A percentile compares a stretch with the other conserved stretches of the same genome.
These are phyloP conservation scores for Trididemnum clinides DNA, from an alignment of 23 tunicate species.

Conservation along the genomic window DNA sequence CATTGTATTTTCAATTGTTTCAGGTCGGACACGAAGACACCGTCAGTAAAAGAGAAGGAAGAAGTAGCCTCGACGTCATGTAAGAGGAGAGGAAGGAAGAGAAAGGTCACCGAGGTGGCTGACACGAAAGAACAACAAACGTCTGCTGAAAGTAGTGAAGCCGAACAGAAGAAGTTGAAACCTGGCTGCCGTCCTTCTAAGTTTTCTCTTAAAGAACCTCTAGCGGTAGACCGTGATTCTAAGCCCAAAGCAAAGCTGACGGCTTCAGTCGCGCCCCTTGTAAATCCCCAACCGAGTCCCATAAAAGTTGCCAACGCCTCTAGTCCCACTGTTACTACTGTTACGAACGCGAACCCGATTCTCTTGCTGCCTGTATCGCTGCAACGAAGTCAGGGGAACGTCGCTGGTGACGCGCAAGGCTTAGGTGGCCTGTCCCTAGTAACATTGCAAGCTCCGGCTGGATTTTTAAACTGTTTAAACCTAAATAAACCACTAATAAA, in stretches of 20 bases:
- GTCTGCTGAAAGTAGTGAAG: too few species aligned
- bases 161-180: neutral
- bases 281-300: neutral
- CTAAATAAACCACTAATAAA: conserved; percentile 11
- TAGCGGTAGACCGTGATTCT: neutral
- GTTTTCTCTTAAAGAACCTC: conserved; percentile 42
- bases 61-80: too few species aligned
- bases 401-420: neutral
- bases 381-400: conserved; percentile 14
- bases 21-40: too few species aligned
- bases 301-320: neutral
- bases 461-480: conserved; percentile 39
- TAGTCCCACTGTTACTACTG: neutral
- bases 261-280: conserved; percentile 81
- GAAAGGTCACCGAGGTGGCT: too few species aligned
- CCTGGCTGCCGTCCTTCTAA: neutral
- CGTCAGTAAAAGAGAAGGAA: too few species aligned
- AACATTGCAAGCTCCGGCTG: conserved; percentile 60
- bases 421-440: conserved; percentile 43
- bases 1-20: too few species aligned
- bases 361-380: conserved; percentile 77
- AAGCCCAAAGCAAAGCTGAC: conserved; percentile 33
- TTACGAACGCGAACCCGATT: conserved; percentile 33
- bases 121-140: too few species aligned
- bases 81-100: too few species aligned